Evolutionary conservation across 2,797 vertebrate genomes (phyloP), one percentile per base, ranked within the genome.

Genomic region (Chromobotia macracanthus): DNA sequence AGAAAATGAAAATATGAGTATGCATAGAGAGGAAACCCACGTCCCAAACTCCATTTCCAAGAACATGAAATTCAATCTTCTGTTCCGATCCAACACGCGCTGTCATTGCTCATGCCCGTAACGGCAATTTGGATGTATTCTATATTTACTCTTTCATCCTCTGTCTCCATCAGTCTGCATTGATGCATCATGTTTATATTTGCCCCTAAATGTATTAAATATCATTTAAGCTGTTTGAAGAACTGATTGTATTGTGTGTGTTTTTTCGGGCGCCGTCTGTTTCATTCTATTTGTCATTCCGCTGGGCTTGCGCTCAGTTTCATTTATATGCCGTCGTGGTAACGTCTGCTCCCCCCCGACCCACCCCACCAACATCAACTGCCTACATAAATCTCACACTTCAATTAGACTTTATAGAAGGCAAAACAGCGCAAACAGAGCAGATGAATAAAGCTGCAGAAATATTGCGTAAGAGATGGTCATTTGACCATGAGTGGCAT

Each of bases 1-100:
- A 69, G 66, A 38, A 58, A 25, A 31, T 87, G 86, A 88, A 84
- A 46, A 86, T 86, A 50, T 61, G 48, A 72, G 67, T 86, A 79
- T 63, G 16, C 76, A 15, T 86, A 86, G 90, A 86, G 89, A 91
- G 90, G 91, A 90, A 91, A 89, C 91, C 91, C 89, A 87, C 87
- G 85, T 92, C 91, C 93, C 89, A 91, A 91, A 92, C 90, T 92
- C 89, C 88, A 91, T 93, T 92, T 93, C 88, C 89, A 89, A 91
- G 90, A 92, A 92, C 91, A 92, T 90, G 91, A 92, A 93, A 93
- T 93, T 92, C 90, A 92, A 92, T 93, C 90, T 90, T 86, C 83
- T 87, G 75, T 87, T 90, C 87, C 90, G 89, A 89, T 91, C 90
- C 84, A 86, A 85, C 85, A 85, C 85, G 84, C 75, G 69, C 88